Base-by-base conservation (phyloP, 2,797 vertebrate genomes). In the Choloepus didactylus region DNA sequence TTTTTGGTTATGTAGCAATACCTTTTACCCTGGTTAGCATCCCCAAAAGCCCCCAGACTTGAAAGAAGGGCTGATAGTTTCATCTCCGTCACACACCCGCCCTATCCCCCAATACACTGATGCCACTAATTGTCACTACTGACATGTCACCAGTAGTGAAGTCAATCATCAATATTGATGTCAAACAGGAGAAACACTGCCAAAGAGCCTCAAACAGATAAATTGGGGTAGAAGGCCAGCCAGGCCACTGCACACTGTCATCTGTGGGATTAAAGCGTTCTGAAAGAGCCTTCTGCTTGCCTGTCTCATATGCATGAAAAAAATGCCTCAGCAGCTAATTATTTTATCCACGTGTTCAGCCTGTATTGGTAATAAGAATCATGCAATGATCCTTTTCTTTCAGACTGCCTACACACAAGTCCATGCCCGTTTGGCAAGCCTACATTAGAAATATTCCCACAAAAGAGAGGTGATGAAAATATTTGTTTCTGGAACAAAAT, bases 61-160 rank as follows among this genome's bases (percentile, higher is more conserved):
- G 64, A 95, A 92, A 75, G 27, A 72, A 91, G 5, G 27, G 66
- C 23, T 70, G 19, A 87, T 7, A 29, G 25, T 85, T 69, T 95
- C 56, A 21, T 44, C 25, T 93, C 15, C 87, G 38, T 62, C 60
- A 6, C 5, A 5, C 11, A 92, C 29, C 15, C 69, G 70, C 9
- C 10, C 5, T 9, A 80, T 46, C 19, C 51, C 62, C 51, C 62
- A 88, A 59, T 16, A 85, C 16, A 69, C 0, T 46, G 15, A 95
- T 49, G 27, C 2, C 49, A 72, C 21, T 70, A 77, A 66, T 0
- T 59, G 19, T 59, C 54, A 83, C 21, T 77, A 44, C 54, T 1
- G 16, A 93, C 14, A 75, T 4, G 51, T 79, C 6, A 84, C 59
- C 66, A 89, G 29, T 31, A 49, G 27, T 49, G n/a, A 83, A 35